Evolutionary conservation across 2,888 invertebrate genomes (phyloP).

Genomic region (Ommatoiulus sabulosus): DNA sequence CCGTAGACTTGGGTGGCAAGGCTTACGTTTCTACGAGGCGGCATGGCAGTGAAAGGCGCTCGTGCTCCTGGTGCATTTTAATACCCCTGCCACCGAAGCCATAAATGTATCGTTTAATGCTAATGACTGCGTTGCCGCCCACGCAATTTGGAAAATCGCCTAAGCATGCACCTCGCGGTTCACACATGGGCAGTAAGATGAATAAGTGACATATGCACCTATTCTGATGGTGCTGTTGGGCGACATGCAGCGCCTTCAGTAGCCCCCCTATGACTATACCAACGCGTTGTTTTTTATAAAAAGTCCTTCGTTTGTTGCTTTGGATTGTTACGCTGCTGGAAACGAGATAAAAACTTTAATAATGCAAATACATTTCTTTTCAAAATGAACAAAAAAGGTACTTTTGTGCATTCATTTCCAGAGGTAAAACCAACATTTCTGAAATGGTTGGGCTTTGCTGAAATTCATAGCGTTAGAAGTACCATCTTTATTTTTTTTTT

Average conservation of each 20-base stretch:
- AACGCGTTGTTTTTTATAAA: too few species aligned
- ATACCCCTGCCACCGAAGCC: background rate
- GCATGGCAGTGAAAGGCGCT: background rate
- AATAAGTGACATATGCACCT: too few species aligned
- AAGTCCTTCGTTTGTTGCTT: too few species aligned
- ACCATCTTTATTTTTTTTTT: too few species aligned
- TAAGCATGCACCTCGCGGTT: background rate
- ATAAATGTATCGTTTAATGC: slow-evolving; percentile 40
- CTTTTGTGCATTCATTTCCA: too few species aligned
- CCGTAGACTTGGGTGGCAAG: background rate
- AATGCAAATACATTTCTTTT: too few species aligned
- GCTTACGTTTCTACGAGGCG: background rate
- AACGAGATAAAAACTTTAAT: too few species aligned
- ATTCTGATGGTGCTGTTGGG: background rate
- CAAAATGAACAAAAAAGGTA: too few species aligned
- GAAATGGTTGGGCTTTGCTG: too few species aligned
- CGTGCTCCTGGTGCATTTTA: background rate
- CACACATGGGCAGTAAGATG: background rate
- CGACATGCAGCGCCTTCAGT: background rate
- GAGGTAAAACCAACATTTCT: too few species aligned
- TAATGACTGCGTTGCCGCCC: background rate
- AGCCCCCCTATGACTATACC: background rate
- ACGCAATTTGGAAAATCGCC: background rate
- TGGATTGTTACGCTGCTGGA: too few species aligned
- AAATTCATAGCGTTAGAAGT: too few species aligned